These are phyloP conservation scores for Andrena fulva DNA, from an alignment of 2,888 invertebrate genomes.

Conservation along the genomic window DNA sequence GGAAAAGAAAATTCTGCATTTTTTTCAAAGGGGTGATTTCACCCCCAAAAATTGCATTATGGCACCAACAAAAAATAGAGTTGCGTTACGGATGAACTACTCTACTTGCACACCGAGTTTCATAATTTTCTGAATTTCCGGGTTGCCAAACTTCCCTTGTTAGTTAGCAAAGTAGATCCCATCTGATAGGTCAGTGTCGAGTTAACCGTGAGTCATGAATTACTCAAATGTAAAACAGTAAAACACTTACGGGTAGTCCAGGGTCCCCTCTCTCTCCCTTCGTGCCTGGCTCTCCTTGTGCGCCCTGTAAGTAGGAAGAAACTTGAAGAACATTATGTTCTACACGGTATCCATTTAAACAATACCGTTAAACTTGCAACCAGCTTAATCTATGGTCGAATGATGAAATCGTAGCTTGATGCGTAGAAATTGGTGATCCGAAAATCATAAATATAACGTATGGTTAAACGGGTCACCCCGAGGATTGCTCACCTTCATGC, in stretches of 20 bases:
- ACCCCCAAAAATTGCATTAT: no score
- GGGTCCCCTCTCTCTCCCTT: constrained; percentile 97
- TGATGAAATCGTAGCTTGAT: constrained; percentile 34
- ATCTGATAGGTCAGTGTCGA: no score
- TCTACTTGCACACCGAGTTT: no score
- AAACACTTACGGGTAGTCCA: constrained; percentile 93
- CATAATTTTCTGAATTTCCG: no score
- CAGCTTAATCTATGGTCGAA: constrained; percentile 52
- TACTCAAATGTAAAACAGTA: not conserved
- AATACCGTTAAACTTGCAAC: constrained; percentile 46
- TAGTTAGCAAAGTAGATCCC: no score
- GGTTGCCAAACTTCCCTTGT: no score
- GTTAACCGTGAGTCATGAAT: no score
- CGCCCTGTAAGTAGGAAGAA: constrained; percentile 88
- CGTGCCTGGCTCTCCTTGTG: constrained; percentile 95
- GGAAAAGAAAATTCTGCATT: no score
- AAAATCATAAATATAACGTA: constrained; percentile 63
- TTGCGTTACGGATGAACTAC: no score
- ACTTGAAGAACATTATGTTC: constrained; percentile 54
- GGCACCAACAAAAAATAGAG: no score
- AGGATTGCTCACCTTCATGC: constrained; percentile 93
- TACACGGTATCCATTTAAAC: not conserved
- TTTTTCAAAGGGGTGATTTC: no score
- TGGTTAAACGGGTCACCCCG: constrained; percentile 70
- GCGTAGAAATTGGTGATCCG: constrained; percentile 53